A percentile compares a stretch with the other conserved stretches of the same genome.
phyloP scores from a whole-genome alignment of 2,113 vertebrate genomes.

The Dipodomys merriami region DNA sequence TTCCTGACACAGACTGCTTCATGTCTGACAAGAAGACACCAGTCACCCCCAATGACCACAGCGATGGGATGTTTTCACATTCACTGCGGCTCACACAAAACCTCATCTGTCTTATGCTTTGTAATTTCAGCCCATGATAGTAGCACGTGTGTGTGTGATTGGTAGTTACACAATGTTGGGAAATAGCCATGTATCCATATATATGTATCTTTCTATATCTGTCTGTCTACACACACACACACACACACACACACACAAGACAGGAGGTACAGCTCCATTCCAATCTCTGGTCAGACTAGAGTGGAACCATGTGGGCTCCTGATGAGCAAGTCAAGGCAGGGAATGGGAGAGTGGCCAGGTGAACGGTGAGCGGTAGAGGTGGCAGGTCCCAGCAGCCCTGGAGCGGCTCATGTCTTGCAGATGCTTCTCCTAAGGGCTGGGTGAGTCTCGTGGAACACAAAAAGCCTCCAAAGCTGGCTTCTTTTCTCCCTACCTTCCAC shows the following conservation, averaged over 20 bases:
- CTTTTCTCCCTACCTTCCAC: not conserved
- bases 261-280: too few species aligned
- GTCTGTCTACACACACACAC: too few species aligned
- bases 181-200: too few species aligned
- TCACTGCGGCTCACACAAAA: not conserved
- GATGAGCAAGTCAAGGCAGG: too few species aligned
- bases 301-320: not conserved
- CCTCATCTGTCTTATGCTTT: not conserved
- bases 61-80: not conserved
- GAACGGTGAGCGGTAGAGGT: not conserved
- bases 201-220: too few species aligned
- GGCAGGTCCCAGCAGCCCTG: accelerated
- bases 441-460: not conserved
- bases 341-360: not conserved
- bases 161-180: not conserved
- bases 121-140: not conserved
- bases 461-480: accelerated
- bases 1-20: not conserved
- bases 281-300: not conserved
- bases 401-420: not conserved
- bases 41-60: not conserved
- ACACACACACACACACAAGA: too few species aligned
- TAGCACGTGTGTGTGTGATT: not conserved
- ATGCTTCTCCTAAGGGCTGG: not conserved
- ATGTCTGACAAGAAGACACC: not conserved